Evolutionary conservation across 2,888 invertebrate genomes (phyloP), one percentile per base, ranked within the genome.

Genomic region (Dasypogon diadema): DNA sequence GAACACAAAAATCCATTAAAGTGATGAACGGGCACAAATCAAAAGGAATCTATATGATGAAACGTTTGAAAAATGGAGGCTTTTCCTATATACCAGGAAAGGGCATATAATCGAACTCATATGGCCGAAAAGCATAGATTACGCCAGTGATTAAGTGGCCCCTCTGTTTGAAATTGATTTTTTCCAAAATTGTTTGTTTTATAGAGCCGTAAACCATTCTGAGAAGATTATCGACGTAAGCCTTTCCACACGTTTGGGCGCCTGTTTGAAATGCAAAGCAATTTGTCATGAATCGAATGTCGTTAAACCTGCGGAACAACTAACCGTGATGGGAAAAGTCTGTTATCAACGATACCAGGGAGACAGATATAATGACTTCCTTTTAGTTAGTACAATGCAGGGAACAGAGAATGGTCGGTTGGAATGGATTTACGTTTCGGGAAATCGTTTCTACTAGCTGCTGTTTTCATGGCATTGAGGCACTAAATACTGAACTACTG

Each of bases 1-100:
- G 37, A 10, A 30, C n/a, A 37, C 60, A 60, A 60, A 60, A 60
- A 60, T 60, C 60, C 60, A 60, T 60, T 60, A 34, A 60, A 60
- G 34, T 34, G 60, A 60, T 60, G 60, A 60, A 60, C 60, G 37
- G 60, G 60, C 18, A 3, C 5, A 18, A 60, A 37, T 60, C 34
- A 37, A 60, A 60, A 37, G 37, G 60, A 60, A 34, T 37, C 60
- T 34, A 37, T 37, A 37, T 60, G 60, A 60, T 60, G 60, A 60
- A 60, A 37, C 60, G 16, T 37, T 60, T 60, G 37, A 60, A 60
- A 60, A 60, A 60, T 60, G 60, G 21, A 14, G 5, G 34, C 60
- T 26, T 60, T 37, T 30, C n/a, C 22, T 60, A n/a, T n/a, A 12
- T 42, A 12, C 10, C 6, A 42, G n/a, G 42, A 12, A 3, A 3